These are phyloP conservation scores for Drosophila persimilis DNA, from an alignment of 1,140 invertebrate species.

Conservation along the genomic window DNA sequence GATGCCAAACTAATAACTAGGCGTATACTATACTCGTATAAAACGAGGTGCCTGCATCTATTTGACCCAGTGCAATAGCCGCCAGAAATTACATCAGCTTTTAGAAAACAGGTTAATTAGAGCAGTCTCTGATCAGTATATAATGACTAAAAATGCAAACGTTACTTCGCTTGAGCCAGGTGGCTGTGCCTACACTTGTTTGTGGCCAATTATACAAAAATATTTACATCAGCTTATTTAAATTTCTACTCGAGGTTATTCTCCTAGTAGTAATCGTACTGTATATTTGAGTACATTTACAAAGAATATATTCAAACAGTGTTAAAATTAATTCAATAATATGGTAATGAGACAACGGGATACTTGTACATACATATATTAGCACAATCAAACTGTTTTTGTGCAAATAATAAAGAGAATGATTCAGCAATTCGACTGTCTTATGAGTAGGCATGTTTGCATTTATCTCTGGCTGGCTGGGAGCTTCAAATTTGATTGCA, in stretches of 20 bases:
- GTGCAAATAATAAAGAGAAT: slow-evolving; percentile 24
- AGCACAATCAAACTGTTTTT: slow-evolving; percentile 10
- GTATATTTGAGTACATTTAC: too few species aligned
- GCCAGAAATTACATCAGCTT: slow-evolving; percentile 68
- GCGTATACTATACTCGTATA: slow-evolving; percentile 9
- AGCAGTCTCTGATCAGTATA: slow-evolving; percentile 25
- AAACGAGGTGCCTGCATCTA: slow-evolving; percentile 40
- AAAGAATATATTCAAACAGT: slow-evolving; percentile 7
- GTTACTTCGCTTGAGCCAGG: slow-evolving; percentile 28
- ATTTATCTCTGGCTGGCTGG: not conserved
- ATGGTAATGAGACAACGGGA: slow-evolving; percentile 6
- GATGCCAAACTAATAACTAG: slow-evolving; percentile 22
- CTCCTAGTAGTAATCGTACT: too few species aligned
- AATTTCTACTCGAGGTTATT: not conserved
- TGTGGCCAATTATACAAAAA: not conserved
- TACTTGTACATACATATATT: slow-evolving; percentile 26
- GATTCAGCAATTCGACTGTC: slow-evolving; percentile 26
- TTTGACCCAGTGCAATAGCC: slow-evolving; percentile 72
- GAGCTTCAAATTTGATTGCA: not conserved
- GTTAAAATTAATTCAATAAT: slow-evolving; percentile 9
- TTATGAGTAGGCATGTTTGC: not conserved
- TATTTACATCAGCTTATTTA: slow-evolving; percentile 24
- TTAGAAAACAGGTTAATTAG: slow-evolving; percentile 54
- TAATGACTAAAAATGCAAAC: slow-evolving; percentile 13
- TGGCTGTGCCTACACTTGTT: slow-evolving; percentile 21